Percentiles rank a stretch among this genome's conserved stretches.
phyloP scores from a whole-genome alignment of 2,797 vertebrate species.

The Galago senegalensis region DNA sequence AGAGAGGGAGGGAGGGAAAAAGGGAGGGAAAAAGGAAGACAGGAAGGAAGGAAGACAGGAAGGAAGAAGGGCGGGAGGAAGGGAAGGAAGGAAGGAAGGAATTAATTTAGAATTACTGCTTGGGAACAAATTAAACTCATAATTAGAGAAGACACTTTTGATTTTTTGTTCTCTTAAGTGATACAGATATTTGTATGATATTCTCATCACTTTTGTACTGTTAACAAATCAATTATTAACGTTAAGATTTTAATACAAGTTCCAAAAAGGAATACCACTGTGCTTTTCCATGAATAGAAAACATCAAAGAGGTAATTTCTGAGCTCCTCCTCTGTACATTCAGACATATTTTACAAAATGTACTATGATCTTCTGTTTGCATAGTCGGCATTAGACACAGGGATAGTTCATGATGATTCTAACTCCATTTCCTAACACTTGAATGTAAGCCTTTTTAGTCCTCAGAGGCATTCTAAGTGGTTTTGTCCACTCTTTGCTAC shows the following conservation, averaged over 20 bases:
- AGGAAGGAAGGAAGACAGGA: no score
- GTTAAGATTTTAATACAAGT: constrained; percentile 42
- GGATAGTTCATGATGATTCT: constrained; percentile 5
- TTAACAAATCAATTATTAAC: constrained; percentile 54
- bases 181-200: constrained; percentile 29
- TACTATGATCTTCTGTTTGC: not conserved
- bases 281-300: constrained; percentile 3
- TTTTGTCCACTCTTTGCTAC: constrained; percentile 28
- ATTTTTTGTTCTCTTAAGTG: constrained; percentile 59
- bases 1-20: no score
- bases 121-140: constrained; percentile 69
- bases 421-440: not conserved
- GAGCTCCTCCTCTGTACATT: not conserved
- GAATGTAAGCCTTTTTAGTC: not conserved
- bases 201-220: constrained; percentile 45
- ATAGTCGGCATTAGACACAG: not conserved
- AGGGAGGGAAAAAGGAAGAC: no score
- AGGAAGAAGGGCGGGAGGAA: no score
- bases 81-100: not conserved
- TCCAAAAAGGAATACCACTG: not conserved
- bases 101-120: constrained; percentile 64
- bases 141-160: constrained; percentile 61
- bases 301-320: not conserved
- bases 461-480: constrained; percentile 11
- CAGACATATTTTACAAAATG: not conserved